Evolutionary conservation across 2,888 invertebrate species (phyloP), one percentile per base, ranked within the genome.

Genomic region (Drosophila dives): DNA sequence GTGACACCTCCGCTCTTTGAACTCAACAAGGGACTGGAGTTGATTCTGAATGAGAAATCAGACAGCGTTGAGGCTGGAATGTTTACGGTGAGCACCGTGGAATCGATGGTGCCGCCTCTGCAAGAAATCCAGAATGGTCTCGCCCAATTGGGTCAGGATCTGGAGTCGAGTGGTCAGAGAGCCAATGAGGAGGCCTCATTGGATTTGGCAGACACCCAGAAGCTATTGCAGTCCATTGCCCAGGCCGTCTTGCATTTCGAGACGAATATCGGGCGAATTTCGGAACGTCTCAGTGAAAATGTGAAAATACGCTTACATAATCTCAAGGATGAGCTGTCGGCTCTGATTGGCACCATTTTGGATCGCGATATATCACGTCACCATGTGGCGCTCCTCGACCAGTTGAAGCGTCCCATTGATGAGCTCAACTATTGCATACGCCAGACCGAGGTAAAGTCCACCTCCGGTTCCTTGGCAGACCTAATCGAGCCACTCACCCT

Each of bases 1-100:
- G 94, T 96, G 0, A 94, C 95, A 80, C 94, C 94, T 20, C 95
- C 95, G 0, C 93, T 95, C n/a, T 93, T 95, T 63, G 95, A 95
- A 89, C 91, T 96, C 8, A 94, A 95, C 72, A 94, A 93, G 84
- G 94, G 94, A 0, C 93, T 96, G 75, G 95, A 95, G 92, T 83
- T 91, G 60, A 94, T 90, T 91, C 92, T 82, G 68, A 93, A 77
- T 59, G 92, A 84, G 84, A 90, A 90, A 32, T 90, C 90, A 0
- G 83, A 81, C 17, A 90, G 88, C 50, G 85, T 91, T 15, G 89
- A 91, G 48, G 88, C 91, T 3, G 92, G 92, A 42, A 91, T 91
- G 86, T 86, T 94, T 40, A 94, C 94, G 10, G 93, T 94, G 0
- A 83, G 83, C 49, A 93, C 94, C 2, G 92, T 94, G 26, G 93